Evolutionary conservation across 2,113 vertebrate species (phyloP).

Genomic region (Ageneiosus marmoratus): DNA sequence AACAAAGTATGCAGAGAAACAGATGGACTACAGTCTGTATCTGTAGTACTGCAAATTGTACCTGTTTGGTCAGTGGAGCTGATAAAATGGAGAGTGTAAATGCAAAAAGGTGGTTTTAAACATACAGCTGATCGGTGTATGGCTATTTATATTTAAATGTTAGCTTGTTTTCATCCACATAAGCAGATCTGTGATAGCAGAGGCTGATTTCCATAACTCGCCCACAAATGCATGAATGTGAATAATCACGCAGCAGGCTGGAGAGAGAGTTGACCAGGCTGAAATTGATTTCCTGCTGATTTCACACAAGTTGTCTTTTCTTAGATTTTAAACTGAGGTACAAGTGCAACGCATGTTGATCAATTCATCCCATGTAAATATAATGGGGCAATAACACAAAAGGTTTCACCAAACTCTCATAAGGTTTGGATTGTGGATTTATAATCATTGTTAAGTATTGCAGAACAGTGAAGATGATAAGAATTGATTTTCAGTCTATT

Average conservation of each 20-base stretch:
- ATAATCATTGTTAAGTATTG: slow-evolving; percentile 1
- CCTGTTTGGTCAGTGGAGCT: too few relatives aligned
- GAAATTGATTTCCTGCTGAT: slow-evolving; percentile 9
- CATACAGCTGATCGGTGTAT: too few relatives aligned
- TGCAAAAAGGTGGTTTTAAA: too few relatives aligned
- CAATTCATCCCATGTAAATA: not conserved
- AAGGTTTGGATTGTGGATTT: slow-evolving; percentile 19
- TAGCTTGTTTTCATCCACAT: slow-evolving; percentile 8
- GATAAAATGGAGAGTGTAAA: too few relatives aligned
- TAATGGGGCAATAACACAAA: not conserved
- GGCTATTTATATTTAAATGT: slow-evolving; percentile 18
- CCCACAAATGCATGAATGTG: not conserved
- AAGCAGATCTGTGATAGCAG: slow-evolving; percentile 9
- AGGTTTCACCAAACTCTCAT: too few relatives aligned
- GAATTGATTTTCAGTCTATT: slow-evolving; percentile 28
- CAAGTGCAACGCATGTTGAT: not conserved
- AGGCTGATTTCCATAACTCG: not conserved
- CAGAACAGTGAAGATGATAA: slow-evolving; percentile 40
- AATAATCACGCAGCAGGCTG: slow-evolving; percentile 8
- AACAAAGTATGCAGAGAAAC: too few relatives aligned
- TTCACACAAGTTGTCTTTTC: slow-evolving; percentile 3
- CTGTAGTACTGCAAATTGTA: too few relatives aligned
- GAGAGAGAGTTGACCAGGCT: not conserved
- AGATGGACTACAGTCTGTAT: too few relatives aligned
- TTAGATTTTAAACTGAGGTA: slow-evolving; percentile 1